Percentiles rank a stretch among this genome's conserved stretches.
These are phyloP conservation scores for Eristalis pertinax DNA, from an alignment of 2,888 invertebrate species.

Conservation along the genomic window DNA sequence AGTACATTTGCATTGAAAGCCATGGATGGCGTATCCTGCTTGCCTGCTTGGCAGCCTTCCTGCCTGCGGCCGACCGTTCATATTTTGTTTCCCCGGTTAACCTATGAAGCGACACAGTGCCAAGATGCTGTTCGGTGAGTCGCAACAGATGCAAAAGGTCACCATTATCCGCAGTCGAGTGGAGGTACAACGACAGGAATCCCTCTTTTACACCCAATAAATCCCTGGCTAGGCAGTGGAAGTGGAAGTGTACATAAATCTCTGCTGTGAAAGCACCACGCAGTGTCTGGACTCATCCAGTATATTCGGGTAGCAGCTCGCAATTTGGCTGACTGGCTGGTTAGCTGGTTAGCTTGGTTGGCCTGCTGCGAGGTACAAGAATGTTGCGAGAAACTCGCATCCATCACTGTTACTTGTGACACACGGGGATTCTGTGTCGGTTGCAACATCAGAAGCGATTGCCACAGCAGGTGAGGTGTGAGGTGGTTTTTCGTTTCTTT, in stretches of 20 bases:
- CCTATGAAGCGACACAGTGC: slow-evolving; percentile 51
- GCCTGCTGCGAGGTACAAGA: slow-evolving; percentile 61
- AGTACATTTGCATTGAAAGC: slow-evolving; percentile 47
- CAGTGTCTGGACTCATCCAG: slow-evolving; percentile 51
- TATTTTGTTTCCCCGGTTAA: slow-evolving; percentile 61
- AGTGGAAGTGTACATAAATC: slow-evolving; percentile 63
- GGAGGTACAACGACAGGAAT: slow-evolving; percentile 46
- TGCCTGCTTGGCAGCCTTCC: neutral
- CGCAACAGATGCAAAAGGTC: slow-evolving; percentile 69
- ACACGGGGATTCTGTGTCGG: slow-evolving; percentile 11
- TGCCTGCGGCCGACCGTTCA: slow-evolving; percentile 4
- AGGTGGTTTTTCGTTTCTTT: neutral
- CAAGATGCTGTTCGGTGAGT: slow-evolving; percentile 64
- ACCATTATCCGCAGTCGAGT: slow-evolving; percentile 13
- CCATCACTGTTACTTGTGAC: slow-evolving; percentile 53
- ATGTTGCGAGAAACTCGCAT: slow-evolving; percentile 47
- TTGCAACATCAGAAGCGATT: slow-evolving; percentile 12
- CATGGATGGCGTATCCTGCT: slow-evolving; percentile 3
- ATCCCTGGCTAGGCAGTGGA: slow-evolving; percentile 50
- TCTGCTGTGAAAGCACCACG: slow-evolving; percentile 47
- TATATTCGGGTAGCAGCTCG: slow-evolving; percentile 47
- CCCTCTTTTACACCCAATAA: slow-evolving; percentile 67
- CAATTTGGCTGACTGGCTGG: slow-evolving; percentile 46
- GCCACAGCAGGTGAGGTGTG: neutral
- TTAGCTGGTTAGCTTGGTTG: slow-evolving; percentile 31